Evolutionary conservation across 2,113 vertebrate genomes (phyloP).

Genomic region (Axis porcinus): DNA sequence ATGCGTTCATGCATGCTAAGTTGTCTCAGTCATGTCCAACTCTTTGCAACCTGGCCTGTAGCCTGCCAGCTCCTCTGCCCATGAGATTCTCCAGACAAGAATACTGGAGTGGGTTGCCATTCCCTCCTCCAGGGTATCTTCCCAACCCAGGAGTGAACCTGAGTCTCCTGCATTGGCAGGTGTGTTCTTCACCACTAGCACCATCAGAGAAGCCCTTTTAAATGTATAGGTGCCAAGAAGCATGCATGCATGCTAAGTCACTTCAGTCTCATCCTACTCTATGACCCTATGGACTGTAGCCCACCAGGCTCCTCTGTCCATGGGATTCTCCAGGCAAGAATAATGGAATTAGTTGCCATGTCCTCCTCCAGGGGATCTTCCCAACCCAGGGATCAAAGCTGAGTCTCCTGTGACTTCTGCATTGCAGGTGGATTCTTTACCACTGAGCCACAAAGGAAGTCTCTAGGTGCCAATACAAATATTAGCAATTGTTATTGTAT

Average conservation of each 20-base stretch:
- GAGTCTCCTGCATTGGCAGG: neutral
- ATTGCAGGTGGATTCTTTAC: neutral
- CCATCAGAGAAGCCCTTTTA: neutral
- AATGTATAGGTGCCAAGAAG: neutral
- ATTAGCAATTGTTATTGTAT: neutral
- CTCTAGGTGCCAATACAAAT: neutral
- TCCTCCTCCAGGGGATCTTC: neutral
- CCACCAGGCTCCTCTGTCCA: neutral
- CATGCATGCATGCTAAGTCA: rapidly evolving
- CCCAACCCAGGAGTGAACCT: neutral
- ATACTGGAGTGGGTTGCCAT: neutral
- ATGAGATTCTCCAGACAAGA: too few relatives aligned
- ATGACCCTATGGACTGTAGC: neutral
- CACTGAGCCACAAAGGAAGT: neutral
- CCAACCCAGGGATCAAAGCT: rapidly evolving
- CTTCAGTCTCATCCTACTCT: neutral
- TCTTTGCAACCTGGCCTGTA: too few relatives aligned
- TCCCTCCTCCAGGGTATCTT: neutral
- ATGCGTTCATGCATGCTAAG: too few relatives aligned
- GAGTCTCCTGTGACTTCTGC: neutral
- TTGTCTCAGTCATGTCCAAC: too few relatives aligned
- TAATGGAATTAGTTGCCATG: rapidly evolving
- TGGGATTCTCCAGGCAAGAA: neutral
- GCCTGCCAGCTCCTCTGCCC: too few relatives aligned
- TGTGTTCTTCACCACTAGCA: neutral